Evolutionary conservation across 2,888 invertebrate species (phyloP), one percentile per base, ranked within the genome.

Genomic region (Scelioninae gen. 2): DNA sequence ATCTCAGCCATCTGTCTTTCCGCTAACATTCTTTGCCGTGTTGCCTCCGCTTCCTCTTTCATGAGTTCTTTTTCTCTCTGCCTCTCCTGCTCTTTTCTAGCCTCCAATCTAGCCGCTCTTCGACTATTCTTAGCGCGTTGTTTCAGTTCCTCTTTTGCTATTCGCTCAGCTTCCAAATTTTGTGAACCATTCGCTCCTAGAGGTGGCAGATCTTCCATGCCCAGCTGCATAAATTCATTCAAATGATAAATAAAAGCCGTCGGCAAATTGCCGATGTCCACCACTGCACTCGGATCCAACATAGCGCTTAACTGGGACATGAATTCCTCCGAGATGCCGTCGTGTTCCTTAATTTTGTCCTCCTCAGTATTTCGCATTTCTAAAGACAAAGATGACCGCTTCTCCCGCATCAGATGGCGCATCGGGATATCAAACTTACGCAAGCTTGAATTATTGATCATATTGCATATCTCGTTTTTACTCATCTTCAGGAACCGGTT

Each of bases 211-310:
- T 79, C 74, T 2, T 85, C 63, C 52, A 58, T 64, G 0, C 70
- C 84, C 1, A 85, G 73, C 75, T 89, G 88, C 18, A 90, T 81
- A 22, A 90, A 89, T 82, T 89, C 89, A 72, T 87, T 89, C 0
- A 90, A 82, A 81, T 90, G 90, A 53, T 89, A 89, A 82, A 90
- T 88, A 3, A 90, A 89, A 64, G 89, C 86, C 1, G 90, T 90
- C 19, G 90, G 90, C 55, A 90, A 87, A 78, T 90, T 90, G 73
- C 88, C 88, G 7, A 90, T 84, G 37, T 90, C 86, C 0, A 90
- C 85, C 10, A 88, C 87, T 37, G 90, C 90, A 76, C 89, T 88
- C 0, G 90, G 89, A 78, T 90, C 90, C 18, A 90, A 79, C 78
- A 90, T 87, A 46, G 89, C 88, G 70, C 89, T 90, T 9, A 86